A percentile compares a stretch with the other conserved stretches of the same genome.
Evolutionary conservation across 2,113 vertebrate genomes (phyloP).

Genomic region (Murina feae): DNA sequence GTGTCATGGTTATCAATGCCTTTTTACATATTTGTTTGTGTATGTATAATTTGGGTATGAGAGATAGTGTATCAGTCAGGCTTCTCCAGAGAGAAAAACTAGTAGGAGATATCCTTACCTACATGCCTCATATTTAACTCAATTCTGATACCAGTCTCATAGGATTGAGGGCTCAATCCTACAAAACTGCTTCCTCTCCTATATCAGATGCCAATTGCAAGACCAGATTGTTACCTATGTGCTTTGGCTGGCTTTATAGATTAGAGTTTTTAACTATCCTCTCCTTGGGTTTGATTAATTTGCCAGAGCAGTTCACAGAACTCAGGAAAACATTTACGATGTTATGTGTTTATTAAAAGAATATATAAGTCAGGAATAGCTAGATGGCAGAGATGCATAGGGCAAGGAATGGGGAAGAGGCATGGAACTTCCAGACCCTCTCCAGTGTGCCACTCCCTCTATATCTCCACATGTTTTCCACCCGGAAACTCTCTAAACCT

Average conservation of each 20-base stretch:
- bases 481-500: background rate
- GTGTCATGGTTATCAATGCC: background rate
- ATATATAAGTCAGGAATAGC: background rate
- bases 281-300: background rate
- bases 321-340: background rate
- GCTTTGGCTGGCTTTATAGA: background rate
- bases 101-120: background rate
- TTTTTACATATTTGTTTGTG: background rate
- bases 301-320: background rate
- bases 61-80: background rate
- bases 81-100: background rate
- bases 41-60: background rate
- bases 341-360: background rate
- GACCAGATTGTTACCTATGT: background rate
- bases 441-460: background rate
- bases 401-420: background rate
- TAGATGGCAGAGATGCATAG: background rate
- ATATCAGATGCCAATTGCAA: background rate
- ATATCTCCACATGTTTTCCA: background rate
- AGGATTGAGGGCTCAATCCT: background rate
- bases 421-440: background rate
- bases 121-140: background rate
- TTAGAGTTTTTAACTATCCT: background rate
- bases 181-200: background rate
- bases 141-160: background rate